A percentile compares a stretch with the other conserved stretches of the same genome.
phyloP scores from a whole-genome alignment of 1,140 invertebrate genomes.

The Drosophila rhopaloa region DNA sequence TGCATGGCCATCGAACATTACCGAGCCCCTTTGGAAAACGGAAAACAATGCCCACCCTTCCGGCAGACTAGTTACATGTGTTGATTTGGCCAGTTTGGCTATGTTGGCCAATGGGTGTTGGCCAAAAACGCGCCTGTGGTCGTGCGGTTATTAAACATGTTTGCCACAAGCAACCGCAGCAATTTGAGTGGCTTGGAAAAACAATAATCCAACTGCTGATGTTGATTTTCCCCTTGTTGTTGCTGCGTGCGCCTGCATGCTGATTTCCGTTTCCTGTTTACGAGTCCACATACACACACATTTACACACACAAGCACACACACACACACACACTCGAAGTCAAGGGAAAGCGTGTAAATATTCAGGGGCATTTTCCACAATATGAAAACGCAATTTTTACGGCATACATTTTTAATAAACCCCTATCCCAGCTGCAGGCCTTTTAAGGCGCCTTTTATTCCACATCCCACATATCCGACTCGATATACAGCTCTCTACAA shows the following conservation, averaged over 20 bases:
- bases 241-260: conserved; percentile 41
- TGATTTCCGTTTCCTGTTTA: conserved; percentile 50
- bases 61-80: conserved; percentile 14
- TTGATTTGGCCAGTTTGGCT: conserved; percentile 10
- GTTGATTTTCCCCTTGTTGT: conserved; percentile 30
- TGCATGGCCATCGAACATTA: conserved; percentile 13
- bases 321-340: not conserved
- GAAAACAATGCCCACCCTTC: conserved; percentile 8
- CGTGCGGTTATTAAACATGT: conserved; percentile 40
- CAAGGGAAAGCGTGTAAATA: conserved; percentile 48
- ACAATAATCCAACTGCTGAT: conserved; percentile 46
- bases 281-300: conserved; percentile 8
- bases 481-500: not conserved
- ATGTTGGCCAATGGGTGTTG: not conserved
- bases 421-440: conserved; percentile 13
- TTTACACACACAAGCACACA: not conserved
- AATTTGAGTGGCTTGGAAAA: conserved; percentile 26
- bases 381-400: conserved; percentile 74
- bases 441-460: conserved; percentile 1
- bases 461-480: not conserved
- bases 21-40: not conserved
- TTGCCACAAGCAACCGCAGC: conserved; percentile 33
- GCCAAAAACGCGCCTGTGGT: conserved; percentile 12
- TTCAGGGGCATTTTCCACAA: conserved; percentile 66
- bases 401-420: conserved; percentile 78